Evolutionary conservation across 2,888 invertebrate species (phyloP).

Genomic region (Leucoma salicis): DNA sequence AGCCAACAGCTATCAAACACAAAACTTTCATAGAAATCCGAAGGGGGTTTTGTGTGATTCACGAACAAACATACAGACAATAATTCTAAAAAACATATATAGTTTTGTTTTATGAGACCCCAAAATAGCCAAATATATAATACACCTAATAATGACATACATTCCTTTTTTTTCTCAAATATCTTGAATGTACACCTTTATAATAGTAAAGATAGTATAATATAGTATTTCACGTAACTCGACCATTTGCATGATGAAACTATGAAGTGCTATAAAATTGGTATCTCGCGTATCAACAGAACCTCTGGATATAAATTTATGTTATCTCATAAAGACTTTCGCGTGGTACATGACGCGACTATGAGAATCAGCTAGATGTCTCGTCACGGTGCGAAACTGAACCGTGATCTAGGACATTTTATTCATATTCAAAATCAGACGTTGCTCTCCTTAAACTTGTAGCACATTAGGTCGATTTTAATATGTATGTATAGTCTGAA

Average conservation of each 20-base stretch:
- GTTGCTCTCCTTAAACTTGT: no score
- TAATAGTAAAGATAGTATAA: constrained; percentile 5
- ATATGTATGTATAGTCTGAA: no score
- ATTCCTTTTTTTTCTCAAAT: no score
- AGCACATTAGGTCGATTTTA: no score
- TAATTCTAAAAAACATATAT: no score
- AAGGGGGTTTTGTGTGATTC: no score
- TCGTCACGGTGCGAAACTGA: constrained; percentile 39
- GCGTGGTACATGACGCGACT: constrained; percentile 57
- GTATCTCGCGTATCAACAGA: constrained; percentile 10
- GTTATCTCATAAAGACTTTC: constrained; percentile 70
- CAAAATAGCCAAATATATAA: no score
- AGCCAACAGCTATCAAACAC: no score
- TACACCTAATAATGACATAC: constrained; percentile 4
- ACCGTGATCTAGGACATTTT: constrained; percentile 54
- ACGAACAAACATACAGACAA: no score
- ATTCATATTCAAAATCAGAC: no score
- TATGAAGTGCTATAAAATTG: constrained; percentile 4
- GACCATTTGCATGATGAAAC: constrained; percentile 9
- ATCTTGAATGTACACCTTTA: constrained; percentile 12
- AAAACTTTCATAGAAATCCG: no score
- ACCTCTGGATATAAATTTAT: constrained; percentile 47
- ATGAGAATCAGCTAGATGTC: constrained; percentile 26
- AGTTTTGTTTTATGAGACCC: no score
- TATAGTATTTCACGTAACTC: constrained; percentile 1